Percentiles rank a stretch among this genome's conserved stretches.
Evolutionary conservation across 2,797 vertebrate species (phyloP).

Genomic region (Intellagama lesueurii): DNA sequence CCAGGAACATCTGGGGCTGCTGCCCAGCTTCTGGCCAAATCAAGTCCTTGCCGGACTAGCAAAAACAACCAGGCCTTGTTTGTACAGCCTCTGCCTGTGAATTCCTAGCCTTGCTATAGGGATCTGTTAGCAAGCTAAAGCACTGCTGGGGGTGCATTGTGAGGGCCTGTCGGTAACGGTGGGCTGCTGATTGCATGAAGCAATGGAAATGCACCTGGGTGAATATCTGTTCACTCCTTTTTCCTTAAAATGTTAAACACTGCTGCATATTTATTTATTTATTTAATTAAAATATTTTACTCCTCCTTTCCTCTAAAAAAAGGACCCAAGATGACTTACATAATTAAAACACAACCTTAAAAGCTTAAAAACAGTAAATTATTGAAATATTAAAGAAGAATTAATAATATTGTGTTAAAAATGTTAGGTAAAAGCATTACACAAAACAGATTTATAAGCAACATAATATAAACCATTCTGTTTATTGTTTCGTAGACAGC

Average conservation of each 20-base stretch:
- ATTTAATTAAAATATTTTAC: no score
- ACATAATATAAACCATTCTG: no score
- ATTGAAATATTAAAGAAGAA: no score
- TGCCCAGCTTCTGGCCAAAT: not conserved
- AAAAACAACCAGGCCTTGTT: constrained; percentile 15
- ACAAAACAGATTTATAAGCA: no score
- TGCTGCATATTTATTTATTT: not conserved
- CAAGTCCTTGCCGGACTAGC: not conserved
- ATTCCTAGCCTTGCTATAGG: not conserved
- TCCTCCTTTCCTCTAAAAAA: no score
- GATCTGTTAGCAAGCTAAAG: not conserved
- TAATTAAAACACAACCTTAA: not conserved
- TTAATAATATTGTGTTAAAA: no score
- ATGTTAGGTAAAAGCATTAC: no score
- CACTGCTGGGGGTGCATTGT: not conserved
- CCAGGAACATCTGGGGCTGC: not conserved
- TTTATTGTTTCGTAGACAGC: no score
- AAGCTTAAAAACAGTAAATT: no score
- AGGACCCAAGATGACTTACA: no score
- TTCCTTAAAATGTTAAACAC: not conserved
- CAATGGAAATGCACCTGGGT: not conserved
- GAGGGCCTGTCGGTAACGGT: not conserved
- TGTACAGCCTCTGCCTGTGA: not conserved
- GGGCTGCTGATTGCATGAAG: not conserved
- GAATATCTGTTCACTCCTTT: not conserved